Conservation (phyloP, 2,113 vertebrate species). For the Corythoichthys intestinalis region DNA sequence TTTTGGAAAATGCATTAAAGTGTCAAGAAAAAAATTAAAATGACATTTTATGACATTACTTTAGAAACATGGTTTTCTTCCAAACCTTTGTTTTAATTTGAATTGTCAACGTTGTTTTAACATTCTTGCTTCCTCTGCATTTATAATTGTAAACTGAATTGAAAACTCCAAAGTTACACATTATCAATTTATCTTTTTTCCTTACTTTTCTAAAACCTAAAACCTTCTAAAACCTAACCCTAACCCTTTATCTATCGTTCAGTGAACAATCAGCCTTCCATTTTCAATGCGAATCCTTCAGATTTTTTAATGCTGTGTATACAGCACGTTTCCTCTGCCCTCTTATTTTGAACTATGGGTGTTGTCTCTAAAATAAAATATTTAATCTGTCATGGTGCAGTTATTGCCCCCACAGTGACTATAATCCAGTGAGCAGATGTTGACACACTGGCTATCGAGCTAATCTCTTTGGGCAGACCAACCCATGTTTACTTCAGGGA, state of each 20-base stretch:
- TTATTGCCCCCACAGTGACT: slow-evolving; percentile 20
- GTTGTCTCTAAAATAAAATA: slow-evolving; percentile 43
- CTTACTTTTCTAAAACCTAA: neutral
- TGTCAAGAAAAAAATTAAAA: neutral
- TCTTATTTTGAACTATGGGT: slow-evolving; percentile 55
- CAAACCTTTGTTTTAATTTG: neutral
- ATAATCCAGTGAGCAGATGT: slow-evolving; percentile 32
- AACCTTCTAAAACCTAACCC: neutral
- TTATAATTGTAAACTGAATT: neutral
- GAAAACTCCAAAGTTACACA: neutral
- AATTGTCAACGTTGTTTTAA: neutral
- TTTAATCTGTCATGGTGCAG: slow-evolving; percentile 56
- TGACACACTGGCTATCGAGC: slow-evolving; percentile 30
- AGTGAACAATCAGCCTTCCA: slow-evolving; percentile 5
- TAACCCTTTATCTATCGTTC: neutral
- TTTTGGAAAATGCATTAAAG: neutral
- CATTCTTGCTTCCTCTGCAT: neutral
- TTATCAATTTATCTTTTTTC: neutral
- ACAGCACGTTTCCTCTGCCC: slow-evolving; percentile 23
- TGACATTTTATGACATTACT: neutral
- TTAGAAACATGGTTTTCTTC: neutral
- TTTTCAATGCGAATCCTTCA: slow-evolving; percentile 24
- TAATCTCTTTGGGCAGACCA: slow-evolving; percentile 8
- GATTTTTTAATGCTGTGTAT: slow-evolving; percentile 38
- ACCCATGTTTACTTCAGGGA: slow-evolving; percentile 41